A percentile compares a stretch with the other conserved stretches of the same genome.
Evolutionary conservation across 1,140 invertebrate species (phyloP).

Genomic region (Mamestra configurata): DNA sequence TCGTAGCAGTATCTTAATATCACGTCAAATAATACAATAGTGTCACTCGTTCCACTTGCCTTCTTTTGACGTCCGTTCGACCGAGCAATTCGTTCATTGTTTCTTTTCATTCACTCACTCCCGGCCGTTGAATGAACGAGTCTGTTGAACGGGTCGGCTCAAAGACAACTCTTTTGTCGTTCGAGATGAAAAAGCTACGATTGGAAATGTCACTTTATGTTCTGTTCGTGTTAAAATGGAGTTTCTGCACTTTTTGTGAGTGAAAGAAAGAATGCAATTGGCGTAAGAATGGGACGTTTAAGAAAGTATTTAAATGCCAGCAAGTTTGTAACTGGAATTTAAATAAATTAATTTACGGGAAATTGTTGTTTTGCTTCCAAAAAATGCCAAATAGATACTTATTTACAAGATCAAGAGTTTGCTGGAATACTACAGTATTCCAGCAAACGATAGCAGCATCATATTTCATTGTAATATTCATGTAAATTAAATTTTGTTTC

Average conservation of each 20-base stretch:
- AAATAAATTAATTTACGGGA: slow-evolving; percentile 16
- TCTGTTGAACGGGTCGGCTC: slow-evolving; percentile 54
- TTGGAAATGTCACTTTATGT: slow-evolving; percentile 57
- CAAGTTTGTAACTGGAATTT: slow-evolving; percentile 19
- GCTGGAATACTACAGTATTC: too few species aligned
- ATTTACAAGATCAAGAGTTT: too few species aligned
- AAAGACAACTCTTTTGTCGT: slow-evolving; percentile 62
- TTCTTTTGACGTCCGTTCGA: slow-evolving; percentile 52
- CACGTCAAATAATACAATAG: slow-evolving; percentile 48
- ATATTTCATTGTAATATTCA: too few species aligned
- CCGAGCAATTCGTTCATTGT: slow-evolving; percentile 56
- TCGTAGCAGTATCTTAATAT: slow-evolving; percentile 43
- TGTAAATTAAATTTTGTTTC: too few species aligned
- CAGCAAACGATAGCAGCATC: too few species aligned
- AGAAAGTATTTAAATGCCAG: slow-evolving; percentile 25
- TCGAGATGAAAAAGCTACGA: slow-evolving; percentile 54
- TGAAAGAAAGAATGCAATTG: slow-evolving; percentile 35
- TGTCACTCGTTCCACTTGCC: slow-evolving; percentile 44
- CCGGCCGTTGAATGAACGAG: slow-evolving; percentile 51
- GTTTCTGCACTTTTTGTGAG: slow-evolving; percentile 44
- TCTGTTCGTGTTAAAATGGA: slow-evolving; percentile 49
- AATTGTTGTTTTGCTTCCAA: too few species aligned
- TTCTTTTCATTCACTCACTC: slow-evolving; percentile 58
- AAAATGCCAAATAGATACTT: too few species aligned
- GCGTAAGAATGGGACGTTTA: slow-evolving; percentile 24